Base-by-base conservation (phyloP, 2,113 vertebrate species). In the Notothenia coriiceps region DNA sequence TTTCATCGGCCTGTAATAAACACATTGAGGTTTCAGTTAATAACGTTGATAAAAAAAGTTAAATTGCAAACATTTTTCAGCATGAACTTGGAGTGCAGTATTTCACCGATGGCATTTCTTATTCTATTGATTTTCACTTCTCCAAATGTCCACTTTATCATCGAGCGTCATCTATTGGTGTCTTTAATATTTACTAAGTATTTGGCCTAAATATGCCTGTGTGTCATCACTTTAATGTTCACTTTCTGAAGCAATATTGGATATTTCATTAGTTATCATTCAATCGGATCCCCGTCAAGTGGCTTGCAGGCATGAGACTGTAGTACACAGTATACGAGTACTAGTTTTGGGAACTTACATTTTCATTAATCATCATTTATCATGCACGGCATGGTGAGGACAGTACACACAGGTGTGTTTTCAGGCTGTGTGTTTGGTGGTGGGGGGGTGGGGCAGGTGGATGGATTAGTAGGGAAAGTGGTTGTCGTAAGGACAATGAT, bases 401-500 rank as follows among this genome's bases (percentile, higher is more conserved):
- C 46, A 40, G 25, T 40, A 20, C 9, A 60, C 46, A 47, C 3
- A 52, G 33, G 33, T 43, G 62, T 64, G 10, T 67, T 7, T 43
- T 49, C 17, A 50, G 33, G 20, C 51, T 49, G 44, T 65, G 68
- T 56, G 61, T 52, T 20, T 64, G 12, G 33, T 56, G 40, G 1
- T 4, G 2, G 14, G 8, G 56, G 25, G 40, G 67, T 35, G 18
- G 13, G n/a, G 43, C 17, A 57, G 47, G 56, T 72, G 71, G 49
- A 75, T 67, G 77, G 92, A 93, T 93, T 89, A 91, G 79, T 71
- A 90, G 84, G 84, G 77, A 91, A 89, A 91, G 89, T 89, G 76
- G 84, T 46, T 63, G 74, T 55, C 56, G 59, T 71, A 68, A 77
- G 83, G 89, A 87, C 89, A 89, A 81, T 82, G 87, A 90, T 91